phyloP scores from a whole-genome alignment of 1,140 invertebrate species.

The Diuraphis noxia region DNA sequence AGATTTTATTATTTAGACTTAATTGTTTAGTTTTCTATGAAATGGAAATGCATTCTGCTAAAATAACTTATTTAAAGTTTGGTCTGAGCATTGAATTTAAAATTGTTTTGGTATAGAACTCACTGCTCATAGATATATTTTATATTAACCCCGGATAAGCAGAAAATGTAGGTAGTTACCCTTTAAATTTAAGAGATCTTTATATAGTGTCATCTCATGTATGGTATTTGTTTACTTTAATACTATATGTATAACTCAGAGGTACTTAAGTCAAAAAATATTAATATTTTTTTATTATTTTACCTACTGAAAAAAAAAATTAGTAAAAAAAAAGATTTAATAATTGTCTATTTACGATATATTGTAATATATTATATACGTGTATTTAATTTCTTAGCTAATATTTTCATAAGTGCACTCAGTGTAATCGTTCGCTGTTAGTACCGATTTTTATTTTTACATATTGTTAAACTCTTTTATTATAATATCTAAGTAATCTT shows the following conservation, averaged over 20 bases:
- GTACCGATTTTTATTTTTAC: no score
- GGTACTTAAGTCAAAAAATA: background rate
- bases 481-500: no score
- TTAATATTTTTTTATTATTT: background rate
- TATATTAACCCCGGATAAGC: background rate
- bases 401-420: no score
- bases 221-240: no score
- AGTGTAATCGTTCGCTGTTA: no score
- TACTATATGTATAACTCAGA: background rate
- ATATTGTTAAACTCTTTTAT: no score
- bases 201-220: background rate
- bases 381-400: no score
- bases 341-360: background rate
- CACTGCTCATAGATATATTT: background rate
- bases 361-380: no score
- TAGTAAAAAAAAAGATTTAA: background rate
- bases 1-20: background rate
- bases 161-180: background rate
- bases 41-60: background rate
- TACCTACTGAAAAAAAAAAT: no score
- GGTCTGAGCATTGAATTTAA: background rate
- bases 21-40: background rate
- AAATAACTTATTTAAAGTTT: background rate
- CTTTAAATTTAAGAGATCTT: background rate
- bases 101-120: background rate